A percentile compares a stretch with the other conserved stretches of the same genome.
Evolutionary conservation across 2,797 vertebrate species (phyloP).

Genomic region (Acropternis orthonyx): DNA sequence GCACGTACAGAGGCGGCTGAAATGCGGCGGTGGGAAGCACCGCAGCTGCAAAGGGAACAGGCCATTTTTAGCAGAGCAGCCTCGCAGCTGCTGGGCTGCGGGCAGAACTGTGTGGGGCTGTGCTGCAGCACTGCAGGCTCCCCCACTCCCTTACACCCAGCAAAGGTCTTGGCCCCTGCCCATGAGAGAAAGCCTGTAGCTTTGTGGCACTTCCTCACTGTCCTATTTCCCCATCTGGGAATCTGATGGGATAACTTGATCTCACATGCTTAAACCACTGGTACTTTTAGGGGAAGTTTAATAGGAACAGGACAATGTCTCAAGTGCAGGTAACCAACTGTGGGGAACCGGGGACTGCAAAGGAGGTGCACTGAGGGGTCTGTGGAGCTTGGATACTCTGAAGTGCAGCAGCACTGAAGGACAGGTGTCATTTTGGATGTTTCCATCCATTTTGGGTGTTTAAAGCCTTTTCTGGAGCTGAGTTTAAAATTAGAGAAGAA

Average conservation of each 20-base stretch:
- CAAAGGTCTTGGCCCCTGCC: not conserved
- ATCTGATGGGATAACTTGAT: not conserved
- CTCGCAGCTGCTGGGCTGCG: not conserved
- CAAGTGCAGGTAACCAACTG: not conserved
- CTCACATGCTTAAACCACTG: not conserved
- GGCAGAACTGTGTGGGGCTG: not conserved
- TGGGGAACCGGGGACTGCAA: not conserved
- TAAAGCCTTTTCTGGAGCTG: constrained; percentile 5
- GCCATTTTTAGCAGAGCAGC: constrained; percentile 56
- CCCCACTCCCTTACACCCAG: not conserved
- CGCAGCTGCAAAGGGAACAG: constrained; percentile 46
- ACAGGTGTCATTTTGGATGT: not conserved
- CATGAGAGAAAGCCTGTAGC: not conserved
- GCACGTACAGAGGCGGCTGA: constrained; percentile 38
- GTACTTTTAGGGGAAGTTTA: not conserved
- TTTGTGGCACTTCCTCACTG: not conserved
- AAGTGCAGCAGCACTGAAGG: not conserved
- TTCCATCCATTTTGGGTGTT: not conserved
- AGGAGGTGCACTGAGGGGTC: not conserved
- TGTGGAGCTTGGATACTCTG: not conserved
- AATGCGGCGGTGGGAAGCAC: constrained; percentile 20
- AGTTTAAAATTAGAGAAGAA: constrained; percentile 53
- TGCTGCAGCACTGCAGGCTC: not conserved
- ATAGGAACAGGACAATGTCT: not conserved
- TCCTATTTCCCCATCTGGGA: not conserved